These are phyloP conservation scores for Poeciliopsis occidentalis DNA, from an alignment of 2,113 vertebrate genomes.

Conservation along the genomic window DNA sequence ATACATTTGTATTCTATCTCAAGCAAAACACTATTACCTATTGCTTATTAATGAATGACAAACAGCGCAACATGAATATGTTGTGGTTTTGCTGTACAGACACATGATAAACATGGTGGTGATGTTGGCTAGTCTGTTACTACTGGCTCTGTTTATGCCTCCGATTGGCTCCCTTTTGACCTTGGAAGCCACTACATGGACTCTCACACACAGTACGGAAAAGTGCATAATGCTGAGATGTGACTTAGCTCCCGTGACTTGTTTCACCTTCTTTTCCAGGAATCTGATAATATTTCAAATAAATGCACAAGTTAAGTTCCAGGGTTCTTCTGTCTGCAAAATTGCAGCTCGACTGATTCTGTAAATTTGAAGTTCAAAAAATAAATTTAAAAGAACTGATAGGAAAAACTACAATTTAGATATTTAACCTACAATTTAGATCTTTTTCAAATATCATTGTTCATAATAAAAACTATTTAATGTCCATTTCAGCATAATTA, in stretches of 20 bases:
- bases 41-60: neutral
- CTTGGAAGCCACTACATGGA: neutral
- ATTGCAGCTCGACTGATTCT: too few species aligned
- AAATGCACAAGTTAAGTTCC: neutral
- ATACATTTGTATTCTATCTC: neutral
- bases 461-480: too few species aligned
- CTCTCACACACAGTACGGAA: neutral
- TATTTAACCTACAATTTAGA: neutral
- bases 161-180: slow-evolving; percentile 9
- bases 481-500: too few species aligned
- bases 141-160: slow-evolving; percentile 19
- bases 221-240: slow-evolving; percentile 15
- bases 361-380: too few species aligned
- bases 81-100: slow-evolving; percentile 5
- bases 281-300: slow-evolving; percentile 8
- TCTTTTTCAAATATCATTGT: neutral
- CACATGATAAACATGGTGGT: slow-evolving; percentile 21
- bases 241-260: slow-evolving; percentile 14
- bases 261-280: neutral
- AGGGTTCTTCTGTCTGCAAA: neutral
- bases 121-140: slow-evolving; percentile 13
- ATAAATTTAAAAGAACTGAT: too few species aligned
- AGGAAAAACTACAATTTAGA: neutral
- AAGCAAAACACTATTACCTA: neutral
- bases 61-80: neutral